Evolutionary conservation across 2,797 vertebrate genomes (phyloP).

Genomic region (Crax fasciolata): DNA sequence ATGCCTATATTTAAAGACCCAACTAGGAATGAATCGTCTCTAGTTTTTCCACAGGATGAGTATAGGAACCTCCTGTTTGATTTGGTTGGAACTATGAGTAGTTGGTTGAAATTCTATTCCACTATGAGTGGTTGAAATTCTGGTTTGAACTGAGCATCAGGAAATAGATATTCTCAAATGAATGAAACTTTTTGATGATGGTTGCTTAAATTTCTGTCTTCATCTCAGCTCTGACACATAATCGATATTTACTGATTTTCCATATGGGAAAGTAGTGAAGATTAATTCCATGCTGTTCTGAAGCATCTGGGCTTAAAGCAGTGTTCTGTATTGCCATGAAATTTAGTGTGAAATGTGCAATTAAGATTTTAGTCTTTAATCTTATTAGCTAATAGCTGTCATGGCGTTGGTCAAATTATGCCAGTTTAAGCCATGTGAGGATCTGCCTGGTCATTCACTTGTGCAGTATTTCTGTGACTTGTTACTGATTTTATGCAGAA

Average conservation of each 20-base stretch:
- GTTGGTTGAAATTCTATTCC: background rate
- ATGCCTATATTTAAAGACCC: background rate
- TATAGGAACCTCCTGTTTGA: background rate
- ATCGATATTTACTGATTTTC: background rate
- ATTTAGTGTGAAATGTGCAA: background rate
- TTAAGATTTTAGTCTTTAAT: background rate
- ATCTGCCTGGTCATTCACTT: background rate
- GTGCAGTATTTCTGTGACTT: background rate
- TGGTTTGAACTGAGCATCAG: background rate
- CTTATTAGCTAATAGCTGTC: background rate
- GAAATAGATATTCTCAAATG: background rate
- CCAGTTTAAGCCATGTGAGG: background rate
- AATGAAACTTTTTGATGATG: background rate
- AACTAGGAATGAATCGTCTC: background rate
- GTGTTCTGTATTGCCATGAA: background rate
- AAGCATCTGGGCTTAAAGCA: background rate
- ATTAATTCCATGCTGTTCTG: background rate
- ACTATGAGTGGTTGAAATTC: background rate
- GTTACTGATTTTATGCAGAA: background rate
- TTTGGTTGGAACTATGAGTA: background rate
- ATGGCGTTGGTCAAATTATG: background rate
- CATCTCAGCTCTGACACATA: background rate
- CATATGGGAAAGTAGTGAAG: background rate
- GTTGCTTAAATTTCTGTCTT: background rate
- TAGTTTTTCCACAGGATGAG: background rate